These are phyloP conservation scores for Cremastobaeus sp. DNA, from an alignment of 2,888 invertebrate genomes.

Conservation along the genomic window DNA sequence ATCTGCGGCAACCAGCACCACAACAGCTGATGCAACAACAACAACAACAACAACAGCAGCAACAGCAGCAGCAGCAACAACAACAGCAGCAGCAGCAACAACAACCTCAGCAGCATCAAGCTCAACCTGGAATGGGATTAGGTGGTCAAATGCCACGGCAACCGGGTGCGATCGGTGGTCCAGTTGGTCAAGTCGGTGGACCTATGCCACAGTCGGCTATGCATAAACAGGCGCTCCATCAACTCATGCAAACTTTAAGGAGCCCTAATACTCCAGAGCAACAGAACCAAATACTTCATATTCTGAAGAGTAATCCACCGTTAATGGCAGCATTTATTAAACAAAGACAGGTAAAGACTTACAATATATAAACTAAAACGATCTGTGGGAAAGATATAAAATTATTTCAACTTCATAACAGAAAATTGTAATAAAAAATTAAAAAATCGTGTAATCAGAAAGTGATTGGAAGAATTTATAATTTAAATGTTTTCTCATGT, in stretches of 20 bases:
- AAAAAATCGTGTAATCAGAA: too few species aligned
- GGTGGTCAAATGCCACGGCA: conserved; percentile 75
- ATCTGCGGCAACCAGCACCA: conserved; percentile 76
- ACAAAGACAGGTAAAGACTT: conserved; percentile 83
- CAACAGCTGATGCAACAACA: conserved; percentile 79
- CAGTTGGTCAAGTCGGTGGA: conserved; percentile 77
- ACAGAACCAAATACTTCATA: conserved; percentile 92
- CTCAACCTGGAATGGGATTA: conserved; percentile 72
- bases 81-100: conserved; percentile 71
- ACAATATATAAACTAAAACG: background rate
- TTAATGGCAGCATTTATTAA: conserved; percentile 97
- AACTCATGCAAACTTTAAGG: conserved; percentile 91
- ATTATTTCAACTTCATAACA: too few species aligned
- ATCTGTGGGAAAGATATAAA: too few species aligned
- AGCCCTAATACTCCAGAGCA: conserved; percentile 95
- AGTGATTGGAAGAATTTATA: background rate
- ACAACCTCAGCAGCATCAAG: conserved; percentile 76
- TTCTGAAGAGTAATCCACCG: conserved; percentile 95
- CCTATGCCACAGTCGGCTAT: too few species aligned
- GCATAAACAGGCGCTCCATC: conserved; percentile 85
- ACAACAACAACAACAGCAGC: conserved; percentile 80
- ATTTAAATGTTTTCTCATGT: background rate
- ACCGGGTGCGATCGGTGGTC: conserved; percentile 74
- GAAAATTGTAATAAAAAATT: too few species aligned
- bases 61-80: conserved; percentile 48